These are phyloP conservation scores for Pungitius pungitius DNA, from an alignment of 2,113 vertebrate genomes.

Conservation along the genomic window DNA sequence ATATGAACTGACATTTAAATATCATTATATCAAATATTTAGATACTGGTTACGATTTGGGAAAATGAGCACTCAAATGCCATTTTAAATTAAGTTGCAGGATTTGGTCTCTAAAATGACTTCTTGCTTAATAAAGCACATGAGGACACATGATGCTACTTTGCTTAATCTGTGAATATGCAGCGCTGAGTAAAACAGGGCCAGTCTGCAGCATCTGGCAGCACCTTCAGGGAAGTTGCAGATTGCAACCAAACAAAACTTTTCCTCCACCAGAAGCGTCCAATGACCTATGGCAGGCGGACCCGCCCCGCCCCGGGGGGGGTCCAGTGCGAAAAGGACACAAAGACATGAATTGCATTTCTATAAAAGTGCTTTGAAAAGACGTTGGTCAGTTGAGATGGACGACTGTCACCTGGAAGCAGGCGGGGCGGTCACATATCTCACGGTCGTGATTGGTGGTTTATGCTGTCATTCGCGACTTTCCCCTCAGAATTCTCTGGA, in stretches of 20 bases:
- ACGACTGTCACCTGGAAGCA: too few relatives aligned
- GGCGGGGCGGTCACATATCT: too few relatives aligned
- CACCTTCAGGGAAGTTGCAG: not conserved
- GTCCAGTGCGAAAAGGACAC: too few relatives aligned
- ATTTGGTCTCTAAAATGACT: slow-evolving; percentile 1
- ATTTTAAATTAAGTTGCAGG: not conserved
- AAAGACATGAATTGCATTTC: too few relatives aligned
- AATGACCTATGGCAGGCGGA: not conserved
- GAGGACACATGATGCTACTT: not conserved
- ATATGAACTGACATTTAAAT: not conserved
- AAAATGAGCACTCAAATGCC: slow-evolving; percentile 8
- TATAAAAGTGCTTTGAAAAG: too few relatives aligned
- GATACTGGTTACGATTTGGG: not conserved
- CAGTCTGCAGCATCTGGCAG: not conserved
- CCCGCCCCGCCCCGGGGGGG: too few relatives aligned
- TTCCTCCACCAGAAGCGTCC: not conserved
- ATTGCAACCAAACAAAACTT: not conserved
- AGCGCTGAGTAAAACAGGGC: not conserved
- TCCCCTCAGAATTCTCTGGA: too few relatives aligned
- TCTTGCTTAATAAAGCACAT: not conserved
- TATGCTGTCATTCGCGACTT: too few relatives aligned
- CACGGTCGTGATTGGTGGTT: too few relatives aligned
- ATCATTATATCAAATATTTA: not conserved
- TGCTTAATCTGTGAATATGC: not conserved
- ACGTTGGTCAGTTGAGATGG: too few relatives aligned